Percentiles rank a stretch among this genome's conserved stretches.
Conservation (phyloP, 2,797 vertebrate genomes). For the Pseudochaenichthys georgianus region DNA sequence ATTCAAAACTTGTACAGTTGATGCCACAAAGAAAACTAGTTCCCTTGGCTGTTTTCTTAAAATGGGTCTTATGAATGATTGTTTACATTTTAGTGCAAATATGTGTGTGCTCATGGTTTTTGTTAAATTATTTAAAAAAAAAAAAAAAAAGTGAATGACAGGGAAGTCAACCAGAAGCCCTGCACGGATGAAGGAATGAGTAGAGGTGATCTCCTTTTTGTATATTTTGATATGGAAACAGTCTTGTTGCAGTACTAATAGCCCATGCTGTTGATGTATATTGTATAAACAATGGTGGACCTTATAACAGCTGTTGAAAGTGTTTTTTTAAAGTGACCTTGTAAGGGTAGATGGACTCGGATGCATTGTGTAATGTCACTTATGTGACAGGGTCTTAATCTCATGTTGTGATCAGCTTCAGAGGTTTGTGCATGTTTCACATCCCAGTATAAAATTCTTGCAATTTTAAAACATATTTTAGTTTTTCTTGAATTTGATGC, state of each 20-base stretch:
- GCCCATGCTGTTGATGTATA: slow-evolving; percentile 66
- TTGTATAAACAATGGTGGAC: slow-evolving; percentile 73
- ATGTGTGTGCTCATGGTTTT: slow-evolving; percentile 50
- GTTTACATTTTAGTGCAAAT: slow-evolving; percentile 77
- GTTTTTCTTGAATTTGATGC: slow-evolving; percentile 7
- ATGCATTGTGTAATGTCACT: slow-evolving; percentile 28
- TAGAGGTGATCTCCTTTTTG: slow-evolving; percentile 56
- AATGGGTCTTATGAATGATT: slow-evolving; percentile 61
- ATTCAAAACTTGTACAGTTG: slow-evolving; percentile 63
- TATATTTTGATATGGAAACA: slow-evolving; percentile 75
- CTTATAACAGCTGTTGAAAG: slow-evolving; percentile 65
- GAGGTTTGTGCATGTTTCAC: slow-evolving; percentile 44
- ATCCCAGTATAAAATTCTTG: slow-evolving; percentile 35
- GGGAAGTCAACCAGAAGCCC: slow-evolving; percentile 43
- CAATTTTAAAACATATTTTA: slow-evolving; percentile 1
- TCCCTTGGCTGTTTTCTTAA: slow-evolving; percentile 53
- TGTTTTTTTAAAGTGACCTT: slow-evolving; percentile 76
- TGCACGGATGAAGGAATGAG: slow-evolving; percentile 50
- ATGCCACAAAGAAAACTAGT: slow-evolving; percentile 53
- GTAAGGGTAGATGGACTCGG: slow-evolving; percentile 53
- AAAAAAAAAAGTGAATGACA: slow-evolving; percentile 19
- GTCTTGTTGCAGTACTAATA: slow-evolving; percentile 76
- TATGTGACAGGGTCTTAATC: slow-evolving; percentile 47
- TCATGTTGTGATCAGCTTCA: slow-evolving; percentile 31
- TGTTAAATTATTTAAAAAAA: slow-evolving; percentile 73